Base-by-base conservation (phyloP, 2,888 invertebrate genomes). In the Drosophila pseudotakahashii region DNA sequence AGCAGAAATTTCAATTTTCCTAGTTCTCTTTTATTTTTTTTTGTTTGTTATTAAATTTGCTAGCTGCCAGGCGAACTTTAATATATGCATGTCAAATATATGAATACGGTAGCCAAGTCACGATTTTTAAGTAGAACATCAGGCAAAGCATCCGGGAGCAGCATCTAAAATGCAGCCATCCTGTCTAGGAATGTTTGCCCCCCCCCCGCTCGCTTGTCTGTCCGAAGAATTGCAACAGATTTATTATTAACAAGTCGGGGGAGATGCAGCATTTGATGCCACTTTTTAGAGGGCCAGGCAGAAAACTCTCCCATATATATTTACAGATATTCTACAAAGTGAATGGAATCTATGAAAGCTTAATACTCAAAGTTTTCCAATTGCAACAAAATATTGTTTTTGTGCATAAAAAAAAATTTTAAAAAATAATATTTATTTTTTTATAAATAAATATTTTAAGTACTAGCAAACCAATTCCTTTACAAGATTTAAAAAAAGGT, bases 11-110 rank as follows among this genome's bases (percentile, higher is more conserved):
- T 66, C 63, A 66, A 66, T 66, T 63, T 66, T 53, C 63, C 6
- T 42, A 62, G 52, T 45, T 39, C 48, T 7, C 10, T 13, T 54
- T 71, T 55, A 50, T 59, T 52, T 71, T 55, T 53, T 59, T 52
- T 1, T 13, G 6, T 37, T 16, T 44, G 51, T 69, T 80, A 71
- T 79, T 82, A 73, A 78, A 81, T 81, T 81, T 71, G 63, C 47
- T 67, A 63, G 66, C 66, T 68, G 66, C 62, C 61, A 60, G 64
- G 72, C 67, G 76, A 74, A 73, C 70, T 80, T 77, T 76, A 67
- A 81, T 77, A 74, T 79, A 81, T 84, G 67, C 69, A 75, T 76
- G 79, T 76, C 73, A 79, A 74, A 64, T 71, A 79, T 58, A 76
- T 71, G 61, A 83, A 75, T 70, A 81, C 64, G 74, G 78, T 67